Evolutionary conservation across 2,113 vertebrate species (phyloP).

Genomic region (human): GRCh38 chr19:30312501-30313000

Average conservation of each 20-base stretch:
- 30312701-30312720: neutral
- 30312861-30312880: neutral
- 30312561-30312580: neutral
- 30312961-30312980: accelerated
- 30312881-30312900: neutral
- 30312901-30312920: neutral
- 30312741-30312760: accelerated
- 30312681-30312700: accelerated
- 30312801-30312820: accelerated
- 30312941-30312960: neutral
- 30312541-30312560: neutral
- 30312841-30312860: accelerated
- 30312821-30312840: neutral
- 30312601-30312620: neutral
- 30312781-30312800: neutral
- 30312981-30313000: neutral
- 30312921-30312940: neutral
- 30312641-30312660: accelerated
- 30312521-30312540: neutral
- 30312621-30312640: neutral
- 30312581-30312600: neutral
- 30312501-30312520: neutral
- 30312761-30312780: accelerated
- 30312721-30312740: too few relatives aligned
- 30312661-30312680: accelerated